Percentiles rank a stretch among this genome's conserved stretches.
Evolutionary conservation across 1,140 invertebrate species (phyloP).

Genomic region (Plutomurus gul): DNA sequence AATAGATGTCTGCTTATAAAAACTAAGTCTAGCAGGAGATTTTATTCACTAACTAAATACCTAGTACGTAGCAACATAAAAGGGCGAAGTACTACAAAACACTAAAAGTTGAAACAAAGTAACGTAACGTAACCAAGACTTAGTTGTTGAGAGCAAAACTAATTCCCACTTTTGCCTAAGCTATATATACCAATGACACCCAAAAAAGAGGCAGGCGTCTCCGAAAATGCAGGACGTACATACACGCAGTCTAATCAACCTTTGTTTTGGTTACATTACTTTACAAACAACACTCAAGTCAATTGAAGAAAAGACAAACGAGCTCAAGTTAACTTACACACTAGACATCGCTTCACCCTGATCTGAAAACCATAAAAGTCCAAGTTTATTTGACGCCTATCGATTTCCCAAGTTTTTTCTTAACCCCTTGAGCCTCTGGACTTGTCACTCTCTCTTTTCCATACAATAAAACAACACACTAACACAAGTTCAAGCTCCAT

Average conservation of each 20-base stretch:
- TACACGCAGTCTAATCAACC: background rate
- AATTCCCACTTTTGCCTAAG: no score
- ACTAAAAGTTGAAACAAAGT: no score
- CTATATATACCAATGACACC: no score
- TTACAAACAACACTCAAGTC: background rate
- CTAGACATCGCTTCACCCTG: background rate
- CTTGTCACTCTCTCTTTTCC: background rate
- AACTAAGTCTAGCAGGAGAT: no score
- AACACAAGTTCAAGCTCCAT: slow-evolving; percentile 10
- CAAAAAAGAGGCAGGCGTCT: no score
- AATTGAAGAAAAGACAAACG: background rate
- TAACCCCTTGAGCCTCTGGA: background rate
- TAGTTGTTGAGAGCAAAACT: no score
- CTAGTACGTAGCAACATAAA: no score
- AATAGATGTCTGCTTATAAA: no score
- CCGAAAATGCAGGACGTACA: background rate
- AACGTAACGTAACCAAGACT: no score
- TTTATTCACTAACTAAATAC: no score
- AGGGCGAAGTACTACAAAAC: no score
- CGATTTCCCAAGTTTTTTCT: slow-evolving; percentile 12
- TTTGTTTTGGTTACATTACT: background rate
- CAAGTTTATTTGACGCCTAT: slow-evolving; percentile 23
- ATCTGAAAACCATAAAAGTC: slow-evolving; percentile 27
- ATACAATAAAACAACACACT: slow-evolving; percentile 18
- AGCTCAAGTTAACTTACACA: background rate